Evolutionary conservation across 2,888 invertebrate species (phyloP).

Genomic region (Microctonus brassicae): DNA sequence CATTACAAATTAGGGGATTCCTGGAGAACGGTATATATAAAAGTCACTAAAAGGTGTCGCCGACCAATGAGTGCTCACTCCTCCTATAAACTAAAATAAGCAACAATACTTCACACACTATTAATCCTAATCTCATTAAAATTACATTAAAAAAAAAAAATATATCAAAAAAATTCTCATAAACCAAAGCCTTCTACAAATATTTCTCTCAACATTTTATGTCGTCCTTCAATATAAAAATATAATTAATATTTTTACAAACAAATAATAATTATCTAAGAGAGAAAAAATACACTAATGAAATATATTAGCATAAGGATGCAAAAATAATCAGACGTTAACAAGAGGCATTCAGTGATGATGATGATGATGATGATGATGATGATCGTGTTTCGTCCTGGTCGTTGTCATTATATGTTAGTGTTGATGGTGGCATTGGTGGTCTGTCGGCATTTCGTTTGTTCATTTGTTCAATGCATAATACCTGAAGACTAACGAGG

Average conservation of each 20-base stretch:
- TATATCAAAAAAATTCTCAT: too few species aligned
- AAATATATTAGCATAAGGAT: conserved; percentile 3
- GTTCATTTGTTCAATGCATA: neutral
- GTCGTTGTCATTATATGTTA: neutral
- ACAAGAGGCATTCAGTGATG: neutral
- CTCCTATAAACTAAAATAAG: neutral
- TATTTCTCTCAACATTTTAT: too few species aligned
- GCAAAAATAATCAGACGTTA: conserved; percentile 2
- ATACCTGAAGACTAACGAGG: conserved; percentile 25
- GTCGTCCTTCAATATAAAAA: too few species aligned
- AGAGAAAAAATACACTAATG: neutral
- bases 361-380: conserved; percentile 3
- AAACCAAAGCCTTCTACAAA: too few species aligned
- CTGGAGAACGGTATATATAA: neutral
- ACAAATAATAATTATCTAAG: neutral
- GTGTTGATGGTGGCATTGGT: neutral
- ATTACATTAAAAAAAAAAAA: too few species aligned
- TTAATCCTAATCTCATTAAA: neutral
- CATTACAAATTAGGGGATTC: conserved; percentile 58
- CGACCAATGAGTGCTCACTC: neutral
- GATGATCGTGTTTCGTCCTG: neutral
- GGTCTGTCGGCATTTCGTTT: neutral
- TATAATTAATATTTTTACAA: too few species aligned
- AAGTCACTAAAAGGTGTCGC: neutral
- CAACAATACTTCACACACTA: neutral